A percentile compares a stretch with the other conserved stretches of the same genome.
Conservation (phyloP, 1,140 invertebrate species). For the Drosophila fuyamai region DNA sequence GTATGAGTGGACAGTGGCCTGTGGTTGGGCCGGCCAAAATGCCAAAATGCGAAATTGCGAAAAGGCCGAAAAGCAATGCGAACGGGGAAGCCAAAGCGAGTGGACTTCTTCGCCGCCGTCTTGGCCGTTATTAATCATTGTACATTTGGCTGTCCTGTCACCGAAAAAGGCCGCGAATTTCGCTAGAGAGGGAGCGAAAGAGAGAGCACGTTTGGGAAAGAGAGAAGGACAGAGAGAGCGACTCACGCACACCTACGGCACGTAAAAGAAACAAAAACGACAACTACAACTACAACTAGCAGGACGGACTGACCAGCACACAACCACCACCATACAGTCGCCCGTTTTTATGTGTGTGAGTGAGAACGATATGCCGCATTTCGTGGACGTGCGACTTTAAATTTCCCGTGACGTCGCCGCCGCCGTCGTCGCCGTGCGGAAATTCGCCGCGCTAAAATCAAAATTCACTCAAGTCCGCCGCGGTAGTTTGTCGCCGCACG, state of each 20-base stretch:
- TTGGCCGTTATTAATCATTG: constrained; percentile 84
- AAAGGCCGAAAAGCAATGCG: constrained; percentile 21
- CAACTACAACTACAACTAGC: constrained; percentile 41
- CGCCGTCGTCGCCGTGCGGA: constrained; percentile 62
- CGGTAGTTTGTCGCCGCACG: constrained; percentile 82
- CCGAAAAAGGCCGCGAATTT: constrained; percentile 80
- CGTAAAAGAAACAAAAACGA: constrained; percentile 58
- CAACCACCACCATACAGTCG: constrained; percentile 23
- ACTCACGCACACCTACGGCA: constrained; percentile 33
- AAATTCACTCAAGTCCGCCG: constrained; percentile 81
- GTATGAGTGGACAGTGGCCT: constrained; percentile 53
- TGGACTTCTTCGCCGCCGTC: constrained; percentile 73
- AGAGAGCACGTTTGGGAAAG: constrained; percentile 29
- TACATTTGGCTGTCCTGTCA: constrained; percentile 84
- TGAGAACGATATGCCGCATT: constrained; percentile 55
- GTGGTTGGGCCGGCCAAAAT: constrained; percentile 67
- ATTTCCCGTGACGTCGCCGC: constrained; percentile 45
- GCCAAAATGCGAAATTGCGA: constrained; percentile 40
- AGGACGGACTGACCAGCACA: constrained; percentile 65
- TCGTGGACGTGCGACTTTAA: constrained; percentile 63
- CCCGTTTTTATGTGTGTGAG: constrained; percentile 19
- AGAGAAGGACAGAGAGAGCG: constrained; percentile 30
- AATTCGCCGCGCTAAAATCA: constrained; percentile 84
- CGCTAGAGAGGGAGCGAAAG: constrained; percentile 47
- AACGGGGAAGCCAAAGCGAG: constrained; percentile 45